phyloP scores from a whole-genome alignment of 2,113 vertebrate genomes.

The Oryzias javanicus region DNA sequence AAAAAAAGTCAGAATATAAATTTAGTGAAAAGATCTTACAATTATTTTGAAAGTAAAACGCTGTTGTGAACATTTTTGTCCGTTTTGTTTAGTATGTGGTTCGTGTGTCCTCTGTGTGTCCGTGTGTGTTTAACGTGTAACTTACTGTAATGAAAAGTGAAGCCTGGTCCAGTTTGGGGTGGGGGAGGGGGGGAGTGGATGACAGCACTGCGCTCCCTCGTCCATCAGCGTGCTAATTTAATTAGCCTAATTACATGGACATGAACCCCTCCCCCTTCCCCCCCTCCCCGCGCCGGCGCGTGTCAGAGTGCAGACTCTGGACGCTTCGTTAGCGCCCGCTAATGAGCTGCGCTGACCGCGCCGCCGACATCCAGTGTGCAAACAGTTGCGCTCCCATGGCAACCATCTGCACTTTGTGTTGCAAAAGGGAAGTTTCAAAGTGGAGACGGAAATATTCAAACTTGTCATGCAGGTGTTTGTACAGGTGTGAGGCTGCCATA shows the following conservation, averaged over 20 bases:
- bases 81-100: too few species aligned
- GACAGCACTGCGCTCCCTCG: conserved; percentile 68
- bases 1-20: too few species aligned
- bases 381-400: conserved; percentile 1
- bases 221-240: conserved; percentile 79
- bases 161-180: conserved; percentile 42
- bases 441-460: too few species aligned
- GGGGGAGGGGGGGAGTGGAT: conserved; percentile 44
- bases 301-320: conserved; percentile 49
- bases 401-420: too few species aligned
- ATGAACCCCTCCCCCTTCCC: conserved; percentile 31
- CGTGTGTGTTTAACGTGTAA: conserved; percentile 16
- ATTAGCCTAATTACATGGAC: conserved; percentile 77
- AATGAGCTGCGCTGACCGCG: conserved; percentile 58
- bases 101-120: conserved; percentile 2
- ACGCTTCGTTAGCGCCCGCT: conserved; percentile 54
- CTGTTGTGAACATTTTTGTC: too few species aligned
- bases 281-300: conserved; percentile 12
- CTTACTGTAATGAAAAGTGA: conserved; percentile 46
- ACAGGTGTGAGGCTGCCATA: too few species aligned
- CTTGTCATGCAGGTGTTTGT: too few species aligned
- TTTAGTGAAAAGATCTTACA: too few species aligned
- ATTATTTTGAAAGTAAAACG: too few species aligned
- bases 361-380: conserved; percentile 11
- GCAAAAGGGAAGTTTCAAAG: too few species aligned